Conservation (phyloP, 2,797 vertebrate species). For the Xiphorhynchus erythropygius region DNA sequence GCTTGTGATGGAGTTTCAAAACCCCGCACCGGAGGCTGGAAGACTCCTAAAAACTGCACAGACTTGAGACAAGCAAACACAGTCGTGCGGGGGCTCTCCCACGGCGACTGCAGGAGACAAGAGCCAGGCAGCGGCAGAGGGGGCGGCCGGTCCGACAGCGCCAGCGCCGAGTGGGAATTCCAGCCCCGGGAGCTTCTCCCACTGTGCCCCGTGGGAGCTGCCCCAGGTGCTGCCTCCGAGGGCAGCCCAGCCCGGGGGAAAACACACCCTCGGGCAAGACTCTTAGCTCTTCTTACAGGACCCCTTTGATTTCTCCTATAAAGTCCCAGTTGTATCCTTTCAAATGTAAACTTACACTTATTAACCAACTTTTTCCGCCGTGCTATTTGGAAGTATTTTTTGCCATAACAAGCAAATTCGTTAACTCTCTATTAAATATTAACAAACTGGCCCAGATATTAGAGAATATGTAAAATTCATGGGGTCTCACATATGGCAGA, state of each 20-base stretch:
- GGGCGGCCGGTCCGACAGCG: neutral
- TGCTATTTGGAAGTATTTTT: neutral
- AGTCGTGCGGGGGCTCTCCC: slow-evolving; percentile 16
- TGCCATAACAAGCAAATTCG: neutral
- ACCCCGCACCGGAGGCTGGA: slow-evolving; percentile 47
- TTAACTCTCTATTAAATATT: neutral
- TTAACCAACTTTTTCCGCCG: neutral
- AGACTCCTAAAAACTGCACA: slow-evolving; percentile 32
- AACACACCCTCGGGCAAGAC: rapidly evolving
- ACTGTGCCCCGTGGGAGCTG: neutral
- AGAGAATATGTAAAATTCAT: neutral
- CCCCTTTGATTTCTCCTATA: neutral
- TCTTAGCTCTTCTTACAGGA: neutral
- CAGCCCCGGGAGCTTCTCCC: neutral
- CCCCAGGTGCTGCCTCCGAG: rapidly evolving
- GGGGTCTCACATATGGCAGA: neutral
- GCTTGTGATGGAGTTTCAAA: slow-evolving; percentile 16
- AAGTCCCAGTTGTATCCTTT: neutral
- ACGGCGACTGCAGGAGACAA: neutral
- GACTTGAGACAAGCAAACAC: slow-evolving; percentile 36
- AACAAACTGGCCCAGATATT: neutral
- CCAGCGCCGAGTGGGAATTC: neutral
- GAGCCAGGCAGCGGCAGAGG: neutral
- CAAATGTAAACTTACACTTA: neutral
- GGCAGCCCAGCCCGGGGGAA: neutral